phyloP scores from a whole-genome alignment of 64 coral and sea anemone genomes.

The Stichodactyla mertensii region DNA sequence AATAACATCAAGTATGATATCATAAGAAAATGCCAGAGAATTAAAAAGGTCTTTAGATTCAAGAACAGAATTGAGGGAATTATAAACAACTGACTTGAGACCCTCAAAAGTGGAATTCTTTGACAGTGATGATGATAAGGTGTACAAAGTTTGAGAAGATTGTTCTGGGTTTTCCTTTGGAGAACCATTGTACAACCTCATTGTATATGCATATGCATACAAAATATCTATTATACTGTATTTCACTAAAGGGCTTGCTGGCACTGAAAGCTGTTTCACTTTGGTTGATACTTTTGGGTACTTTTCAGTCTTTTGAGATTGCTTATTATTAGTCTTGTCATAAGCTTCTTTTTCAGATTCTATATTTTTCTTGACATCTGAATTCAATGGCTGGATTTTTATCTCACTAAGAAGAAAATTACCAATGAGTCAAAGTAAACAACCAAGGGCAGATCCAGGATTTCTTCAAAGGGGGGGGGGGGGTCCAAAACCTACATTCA shows the following conservation, averaged over 20 bases:
- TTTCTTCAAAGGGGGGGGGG: no score
- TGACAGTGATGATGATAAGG: constrained; percentile 61
- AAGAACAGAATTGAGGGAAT: constrained; percentile 35
- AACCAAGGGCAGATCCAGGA: no score
- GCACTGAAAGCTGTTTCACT: constrained; percentile 46
- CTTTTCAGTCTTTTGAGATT: not conserved
- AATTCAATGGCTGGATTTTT: constrained; percentile 1
- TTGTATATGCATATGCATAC: constrained; percentile 80
- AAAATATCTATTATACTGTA: constrained; percentile 69
- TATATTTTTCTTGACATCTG: not conserved
- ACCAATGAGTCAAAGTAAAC: not conserved
- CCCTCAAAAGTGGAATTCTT: constrained; percentile 74
- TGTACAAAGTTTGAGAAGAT: constrained; percentile 51
- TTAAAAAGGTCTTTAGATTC: constrained; percentile 74
- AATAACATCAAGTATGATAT: constrained; percentile 51
- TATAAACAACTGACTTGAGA: constrained; percentile 56
- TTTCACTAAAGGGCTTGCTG: constrained; percentile 48
- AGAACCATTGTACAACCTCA: constrained; percentile 84
- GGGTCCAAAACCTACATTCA: no score
- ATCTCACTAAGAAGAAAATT: constrained; percentile 1
- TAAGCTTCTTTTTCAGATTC: not conserved
- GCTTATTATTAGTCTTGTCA: not conserved
- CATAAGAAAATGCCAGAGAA: constrained; percentile 65
- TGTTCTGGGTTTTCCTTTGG: constrained; percentile 54
- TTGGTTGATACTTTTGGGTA: constrained; percentile 52